Evolutionary conservation across 2,888 invertebrate species (phyloP), one percentile per base, ranked within the genome.

Genomic region (Metellina segmentata): DNA sequence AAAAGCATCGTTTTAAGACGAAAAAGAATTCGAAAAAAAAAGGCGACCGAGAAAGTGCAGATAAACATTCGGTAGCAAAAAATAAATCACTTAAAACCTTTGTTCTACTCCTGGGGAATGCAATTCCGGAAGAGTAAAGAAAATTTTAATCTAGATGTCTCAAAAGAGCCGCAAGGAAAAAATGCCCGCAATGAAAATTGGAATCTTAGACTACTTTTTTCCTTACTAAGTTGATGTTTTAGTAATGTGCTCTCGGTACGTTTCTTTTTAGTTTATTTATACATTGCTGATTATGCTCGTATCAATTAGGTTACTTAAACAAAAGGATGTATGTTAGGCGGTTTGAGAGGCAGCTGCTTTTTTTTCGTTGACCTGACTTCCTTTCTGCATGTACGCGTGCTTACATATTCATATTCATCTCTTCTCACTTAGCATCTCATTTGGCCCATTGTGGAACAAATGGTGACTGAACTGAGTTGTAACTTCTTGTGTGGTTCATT

Each of bases 71-170:
- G 19, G 19, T 34, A 34, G 34, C 34, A 34, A 34, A 34, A 34
- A 34, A 74, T 74, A 75, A 20, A 75, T 75, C 82, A 79, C 53
- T 82, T 71, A 72, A 82, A 82, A 70, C 71, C 52, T 82, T 51
- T 16, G 51, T 71, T 51, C 20, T 52, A 6, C 13, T 51, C 6
- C n/a, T 13, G 51, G 34, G 4, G 72, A 52, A 72, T 72, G 13
- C 71, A 20, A 72, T 70, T 49, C 20, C 11, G 71, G n/a, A 51
- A 72, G 51, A 51, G 49, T 16, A 77, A 78, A 82, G 51, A 72
- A 51, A 52, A 82, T 72, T 34, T 49, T 71, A 52, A 82, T 82
- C 19, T 13, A 4, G 71, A 70, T 48, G 11, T 20, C 51, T 71
- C 19, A n/a, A 72, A 72, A 82, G 11, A 7, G 13, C 16, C 20